phyloP scores from a whole-genome alignment of 2,888 invertebrate genomes.

The Lymantria dispar region DNA sequence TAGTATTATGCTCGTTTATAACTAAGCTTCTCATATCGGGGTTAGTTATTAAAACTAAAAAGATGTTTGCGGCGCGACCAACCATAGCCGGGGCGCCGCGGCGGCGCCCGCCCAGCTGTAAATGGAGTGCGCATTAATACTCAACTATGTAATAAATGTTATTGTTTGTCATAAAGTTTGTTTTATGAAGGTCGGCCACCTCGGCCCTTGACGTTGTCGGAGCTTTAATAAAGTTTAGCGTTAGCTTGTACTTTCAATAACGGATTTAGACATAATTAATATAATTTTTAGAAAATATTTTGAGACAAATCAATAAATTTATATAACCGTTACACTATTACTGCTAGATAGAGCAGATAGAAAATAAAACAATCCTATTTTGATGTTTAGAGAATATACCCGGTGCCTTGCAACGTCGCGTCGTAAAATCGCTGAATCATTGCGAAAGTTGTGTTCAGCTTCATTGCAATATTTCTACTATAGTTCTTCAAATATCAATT shows the following conservation, averaged over 20 bases:
- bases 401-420: slow-evolving; percentile 46
- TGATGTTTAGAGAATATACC: slow-evolving; percentile 60
- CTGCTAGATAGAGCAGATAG: slow-evolving; percentile 44
- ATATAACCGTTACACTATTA: slow-evolving; percentile 40
- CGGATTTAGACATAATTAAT: slow-evolving; percentile 49
- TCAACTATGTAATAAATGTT: slow-evolving; percentile 78
- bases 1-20: slow-evolving; percentile 38
- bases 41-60: slow-evolving; percentile 40
- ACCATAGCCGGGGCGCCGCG: slow-evolving; percentile 53
- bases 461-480: slow-evolving; percentile 57
- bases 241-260: slow-evolving; percentile 50
- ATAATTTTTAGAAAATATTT: slow-evolving; percentile 4
- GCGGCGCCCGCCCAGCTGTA: slow-evolving; percentile 65
- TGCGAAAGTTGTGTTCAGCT: slow-evolving; percentile 63
- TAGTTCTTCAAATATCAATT: slow-evolving; percentile 16
- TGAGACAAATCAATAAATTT: slow-evolving; percentile 28
- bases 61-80: slow-evolving; percentile 53
- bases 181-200: slow-evolving; percentile 71
- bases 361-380: slow-evolving; percentile 62
- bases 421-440: slow-evolving; percentile 59
- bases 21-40: slow-evolving; percentile 33
- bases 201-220: slow-evolving; percentile 53
- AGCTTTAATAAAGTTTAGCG: slow-evolving; percentile 69
- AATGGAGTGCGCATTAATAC: slow-evolving; percentile 75
- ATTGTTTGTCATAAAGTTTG: slow-evolving; percentile 79